Conservation (phyloP, 2,113 vertebrate species). For the Panthera tigris region DNA sequence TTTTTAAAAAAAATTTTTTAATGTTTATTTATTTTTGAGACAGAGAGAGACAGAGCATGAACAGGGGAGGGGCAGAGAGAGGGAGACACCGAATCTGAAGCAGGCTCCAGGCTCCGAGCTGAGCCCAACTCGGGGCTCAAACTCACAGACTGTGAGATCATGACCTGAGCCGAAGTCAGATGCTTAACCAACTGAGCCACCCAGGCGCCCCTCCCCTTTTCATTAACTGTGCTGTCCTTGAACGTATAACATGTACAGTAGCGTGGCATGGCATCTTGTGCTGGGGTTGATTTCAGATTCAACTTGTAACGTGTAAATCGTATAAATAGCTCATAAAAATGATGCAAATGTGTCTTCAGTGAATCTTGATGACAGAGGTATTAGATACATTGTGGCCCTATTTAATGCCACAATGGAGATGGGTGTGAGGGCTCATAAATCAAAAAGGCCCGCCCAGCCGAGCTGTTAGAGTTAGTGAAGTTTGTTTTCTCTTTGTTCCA, state of each 20-base stretch:
- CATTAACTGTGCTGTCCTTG: background rate
- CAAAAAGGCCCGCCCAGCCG: background rate
- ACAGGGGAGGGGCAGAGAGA: too few species aligned
- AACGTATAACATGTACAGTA: background rate
- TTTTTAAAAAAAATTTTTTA: too few species aligned
- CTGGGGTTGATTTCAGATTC: background rate
- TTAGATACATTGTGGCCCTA: background rate
- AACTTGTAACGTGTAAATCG: background rate
- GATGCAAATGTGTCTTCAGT: background rate
- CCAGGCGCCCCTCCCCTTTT: background rate
- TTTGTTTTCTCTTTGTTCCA: background rate
- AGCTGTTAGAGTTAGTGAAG: background rate
- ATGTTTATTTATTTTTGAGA: too few species aligned
- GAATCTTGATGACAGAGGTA: background rate
- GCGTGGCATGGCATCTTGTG: background rate
- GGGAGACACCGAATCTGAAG: too few species aligned
- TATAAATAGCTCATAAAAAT: background rate
- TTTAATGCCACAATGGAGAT: background rate
- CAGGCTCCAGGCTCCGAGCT: too few species aligned
- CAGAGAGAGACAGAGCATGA: too few species aligned
- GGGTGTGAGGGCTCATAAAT: background rate
- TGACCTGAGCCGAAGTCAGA: too few species aligned
- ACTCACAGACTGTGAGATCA: too few species aligned
- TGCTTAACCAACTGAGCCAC: too few species aligned
- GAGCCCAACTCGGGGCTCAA: too few species aligned